Base-by-base conservation (phyloP, 2,113 vertebrate species). In the Nannospalax galili region DNA sequence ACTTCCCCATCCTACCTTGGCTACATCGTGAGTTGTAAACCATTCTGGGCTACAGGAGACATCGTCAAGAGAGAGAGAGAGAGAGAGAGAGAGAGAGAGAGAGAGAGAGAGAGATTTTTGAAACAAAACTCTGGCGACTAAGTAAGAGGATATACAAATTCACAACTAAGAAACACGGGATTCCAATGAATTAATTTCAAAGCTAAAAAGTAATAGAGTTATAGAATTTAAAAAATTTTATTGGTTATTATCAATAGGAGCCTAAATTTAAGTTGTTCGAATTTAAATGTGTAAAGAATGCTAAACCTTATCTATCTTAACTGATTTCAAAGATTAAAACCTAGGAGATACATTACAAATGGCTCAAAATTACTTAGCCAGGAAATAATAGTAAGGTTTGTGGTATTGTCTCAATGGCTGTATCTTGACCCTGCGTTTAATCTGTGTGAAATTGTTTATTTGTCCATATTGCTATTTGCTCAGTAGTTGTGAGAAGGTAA, bases 401-500 rank as follows among this genome's bases (percentile, higher is more conserved):
- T 24, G 2, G 20, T 79, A 32, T 15, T 32, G 67, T 79, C 35
- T 60, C 45, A 89, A 16, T 22, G 35, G 26, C 7, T 64, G 20
- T 56, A 62, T 78, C 24, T 52, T 94, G 30, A n/a, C 3, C 1
- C 19, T n/a, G 6, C 12, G 62, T 81, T 90, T 35, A 94, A 45
- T 65, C 78, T 91, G 81, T 93, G 91, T 88, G 85, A 90, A 28
- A 58, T 40, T 93, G 87, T 37, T 93, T 94, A 96, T 95, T 97
- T 95, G 77, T 97, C 85, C 97, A 89, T 35, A 85, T 84, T 95
- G 72, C 96, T 92, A 86, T 30, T 95, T 94, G 35, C 16, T 85
- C 62, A 93, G 1, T 24, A 24, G 1, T 40, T 24, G 35, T 72
- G 17, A 14, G 17, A 73, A 40, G 9, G 20, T 73, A 73, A 19